Evolutionary conservation across 2,888 invertebrate genomes (phyloP).

Genomic region (Automeris io): DNA sequence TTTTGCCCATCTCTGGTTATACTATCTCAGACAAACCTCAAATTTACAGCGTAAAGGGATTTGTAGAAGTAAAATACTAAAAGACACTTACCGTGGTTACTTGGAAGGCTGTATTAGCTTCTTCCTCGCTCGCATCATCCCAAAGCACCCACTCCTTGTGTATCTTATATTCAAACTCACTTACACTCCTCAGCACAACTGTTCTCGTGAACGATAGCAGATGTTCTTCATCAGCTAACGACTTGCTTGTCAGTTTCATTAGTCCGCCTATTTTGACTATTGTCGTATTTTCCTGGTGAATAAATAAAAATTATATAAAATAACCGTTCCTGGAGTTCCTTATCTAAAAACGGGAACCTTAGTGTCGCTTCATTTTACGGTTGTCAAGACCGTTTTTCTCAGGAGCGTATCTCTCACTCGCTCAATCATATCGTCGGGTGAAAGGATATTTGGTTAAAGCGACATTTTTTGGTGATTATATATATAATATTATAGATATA

Average conservation of each 20-base stretch:
- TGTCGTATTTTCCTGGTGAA: constrained; percentile 36
- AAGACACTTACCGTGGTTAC: constrained; percentile 40
- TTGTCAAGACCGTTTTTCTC: too few relatives aligned
- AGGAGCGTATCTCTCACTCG: too few relatives aligned
- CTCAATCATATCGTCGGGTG: too few relatives aligned
- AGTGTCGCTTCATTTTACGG: too few relatives aligned
- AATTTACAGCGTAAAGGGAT: too few relatives aligned
- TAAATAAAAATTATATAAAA: background rate
- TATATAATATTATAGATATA: too few relatives aligned
- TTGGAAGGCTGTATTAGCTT: constrained; percentile 41
- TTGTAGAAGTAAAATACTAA: background rate
- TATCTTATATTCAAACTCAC: constrained; percentile 77
- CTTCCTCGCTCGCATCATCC: constrained; percentile 65
- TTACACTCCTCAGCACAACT: constrained; percentile 65
- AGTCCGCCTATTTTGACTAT: constrained; percentile 81
- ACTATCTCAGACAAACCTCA: too few relatives aligned
- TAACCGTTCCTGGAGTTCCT: too few relatives aligned
- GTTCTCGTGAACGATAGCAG: constrained; percentile 76
- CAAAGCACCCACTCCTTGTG: constrained; percentile 81
- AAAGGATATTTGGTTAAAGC: too few relatives aligned
- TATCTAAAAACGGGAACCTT: too few relatives aligned
- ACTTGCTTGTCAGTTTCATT: constrained; percentile 75
- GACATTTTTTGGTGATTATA: too few relatives aligned
- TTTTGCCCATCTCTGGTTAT: too few relatives aligned
- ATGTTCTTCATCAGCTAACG: constrained; percentile 64